Conservation (phyloP, 2,888 invertebrate genomes). For the Trissolcus japonicus region DNA sequence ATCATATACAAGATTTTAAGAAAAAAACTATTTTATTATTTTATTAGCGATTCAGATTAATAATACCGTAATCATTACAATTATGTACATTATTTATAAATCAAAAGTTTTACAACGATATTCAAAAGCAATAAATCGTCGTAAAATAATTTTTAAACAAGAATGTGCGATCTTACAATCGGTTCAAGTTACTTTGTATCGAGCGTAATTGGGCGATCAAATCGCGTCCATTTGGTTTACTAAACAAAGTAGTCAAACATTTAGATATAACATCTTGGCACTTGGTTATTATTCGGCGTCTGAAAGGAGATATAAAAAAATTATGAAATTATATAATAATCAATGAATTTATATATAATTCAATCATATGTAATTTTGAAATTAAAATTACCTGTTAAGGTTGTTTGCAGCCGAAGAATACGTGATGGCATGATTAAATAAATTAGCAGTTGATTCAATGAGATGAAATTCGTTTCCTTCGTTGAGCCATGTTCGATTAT, state of each 20-base stretch:
- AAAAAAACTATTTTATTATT: constrained; percentile 23
- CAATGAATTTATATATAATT: no score
- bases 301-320: constrained; percentile 71
- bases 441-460: constrained; percentile 84
- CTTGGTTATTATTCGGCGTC: constrained; percentile 82
- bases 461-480: constrained; percentile 91
- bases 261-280: constrained; percentile 86
- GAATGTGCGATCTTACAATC: constrained; percentile 66
- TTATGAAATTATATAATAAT: no score
- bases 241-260: constrained; percentile 86
- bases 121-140: constrained; percentile 20
- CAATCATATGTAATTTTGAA: neutral
- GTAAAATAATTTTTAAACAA: constrained; percentile 29
- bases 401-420: constrained; percentile 78
- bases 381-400: constrained; percentile 74
- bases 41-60: constrained; percentile 28
- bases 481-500: constrained; percentile 91
- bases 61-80: constrained; percentile 29
- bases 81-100: constrained; percentile 49
- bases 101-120: constrained; percentile 17
- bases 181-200: constrained; percentile 79
- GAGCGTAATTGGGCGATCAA: constrained; percentile 80
- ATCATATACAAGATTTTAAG: neutral
- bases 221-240: constrained; percentile 82
- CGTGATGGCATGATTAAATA: constrained; percentile 84